Base-by-base conservation (phyloP, 2,888 invertebrate genomes). In the Aspidiotus destructor region DNA sequence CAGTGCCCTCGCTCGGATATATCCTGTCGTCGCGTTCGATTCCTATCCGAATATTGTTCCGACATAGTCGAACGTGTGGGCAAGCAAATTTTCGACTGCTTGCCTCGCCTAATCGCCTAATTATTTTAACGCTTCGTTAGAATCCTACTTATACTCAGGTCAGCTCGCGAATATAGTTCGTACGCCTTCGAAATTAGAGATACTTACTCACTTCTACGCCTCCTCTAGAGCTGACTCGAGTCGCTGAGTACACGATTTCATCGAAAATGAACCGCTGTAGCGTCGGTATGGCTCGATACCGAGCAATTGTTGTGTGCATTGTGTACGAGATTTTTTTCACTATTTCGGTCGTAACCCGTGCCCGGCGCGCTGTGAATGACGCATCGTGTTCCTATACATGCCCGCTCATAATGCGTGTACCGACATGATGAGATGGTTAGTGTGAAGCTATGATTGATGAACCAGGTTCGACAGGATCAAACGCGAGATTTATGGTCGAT, bases 401-500 rank as follows among this genome's bases (percentile, higher is more conserved):
- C 53, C 28, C 41, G 41, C 42, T 55, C 58, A 42, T 65, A 58
- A 65, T 65, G 48, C 65, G 58, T 65, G 58, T 65, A 65, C 65
- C 65, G 65, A 65, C 57, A 65, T 57, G 48, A 58, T 55, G 44
- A 28, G 42, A 58, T 58, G 65, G 65, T 57, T 65, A 65, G 65
- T 57, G 58, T 58, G 58, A 65, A 65, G 58, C 41, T 65, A 65
- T 65, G 65, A 65, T 65, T 65, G 65, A 65, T 65, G 65, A 65
- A 55, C 58, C 44, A 65, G 65, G 65, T 65, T 65, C 65, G 65
- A 65, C 65, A 65, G 65, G 65, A 65, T 65, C 65, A 65, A 65
- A 65, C 65, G 58, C 58, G 60, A 65, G 65, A 65, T 65, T 65
- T 65, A 65, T 65, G 65, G 65, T 58, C 60, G 65, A 65, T 65